Base-by-base conservation (phyloP, 2,888 invertebrate genomes). In the Drosophila incognita region DNA sequence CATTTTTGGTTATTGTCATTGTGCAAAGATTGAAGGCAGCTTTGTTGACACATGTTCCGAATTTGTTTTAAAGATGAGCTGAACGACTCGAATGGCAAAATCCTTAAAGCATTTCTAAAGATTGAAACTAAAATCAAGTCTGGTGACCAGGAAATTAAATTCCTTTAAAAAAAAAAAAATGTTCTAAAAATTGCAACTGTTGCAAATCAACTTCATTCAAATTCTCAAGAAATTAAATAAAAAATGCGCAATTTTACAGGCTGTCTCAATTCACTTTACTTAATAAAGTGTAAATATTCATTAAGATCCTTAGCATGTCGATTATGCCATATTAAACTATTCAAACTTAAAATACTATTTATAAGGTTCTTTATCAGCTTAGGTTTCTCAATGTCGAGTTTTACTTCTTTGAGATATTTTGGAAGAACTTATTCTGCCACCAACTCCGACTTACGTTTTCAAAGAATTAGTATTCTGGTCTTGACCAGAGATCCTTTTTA, bases 1-100 rank as follows among this genome's bases (percentile, higher is more conserved):
- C 49, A 52, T 59, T 71, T 62, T 54, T 29, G 24, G 29, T 56
- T 67, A 49, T 48, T 57, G 58, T 24, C 27, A 11, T 15, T 11
- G 56, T 24, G 40, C 40, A n/a, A 40, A 48, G 36, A 69, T 31
- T 69, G 36, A 21, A 49, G 27, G 4, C 35, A 33, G 59, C 46
- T 64, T 71, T 77, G 60, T 60, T 76, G 31, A 51, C 56, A 56
- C 52, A 35, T 29, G 36, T 21, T 36, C n/a, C 13, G 58, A 38
- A 54, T 60, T 76, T 70, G 38, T 40, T 29, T 31, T 27, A 18
- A 51, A 62, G 42, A 24, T 31, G 31, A 42, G 40, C 48, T n/a
- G 24, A 15, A 13, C 29, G 21, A 38, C 24, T 18, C 2, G 21
- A 24, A 18, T 27, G 1, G 6, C 13, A 48, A 10, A 18, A 7